These are phyloP conservation scores for Peromyscus maniculatus DNA, from an alignment of 2,113 vertebrate genomes.

Conservation along the genomic window DNA sequence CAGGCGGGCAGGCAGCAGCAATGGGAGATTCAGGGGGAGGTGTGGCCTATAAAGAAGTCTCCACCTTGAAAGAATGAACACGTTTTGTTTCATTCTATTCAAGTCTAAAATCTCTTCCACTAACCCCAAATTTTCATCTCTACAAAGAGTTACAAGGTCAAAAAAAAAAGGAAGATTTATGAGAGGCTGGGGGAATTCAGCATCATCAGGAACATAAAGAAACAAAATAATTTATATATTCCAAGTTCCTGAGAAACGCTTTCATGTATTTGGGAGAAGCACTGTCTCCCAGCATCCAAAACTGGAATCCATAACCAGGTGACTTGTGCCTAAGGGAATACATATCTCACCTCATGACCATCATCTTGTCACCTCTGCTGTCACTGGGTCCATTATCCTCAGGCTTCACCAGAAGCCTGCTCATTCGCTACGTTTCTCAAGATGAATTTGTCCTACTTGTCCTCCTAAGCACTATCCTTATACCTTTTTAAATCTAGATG, in stretches of 20 bases:
- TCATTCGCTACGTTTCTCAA: neutral
- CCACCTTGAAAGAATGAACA: neutral
- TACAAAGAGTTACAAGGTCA: neutral
- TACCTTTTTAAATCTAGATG: neutral
- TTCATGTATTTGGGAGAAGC: neutral
- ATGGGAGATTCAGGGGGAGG: neutral
- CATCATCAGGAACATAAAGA: neutral
- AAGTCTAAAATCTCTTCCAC: neutral
- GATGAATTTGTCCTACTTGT: rapidly evolving
- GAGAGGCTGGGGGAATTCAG: neutral
- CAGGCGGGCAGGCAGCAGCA: neutral
- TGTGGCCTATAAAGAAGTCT: neutral
- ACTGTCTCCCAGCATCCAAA: neutral
- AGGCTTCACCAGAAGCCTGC: neutral
- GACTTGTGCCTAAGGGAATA: too few relatives aligned
- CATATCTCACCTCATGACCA: neutral
- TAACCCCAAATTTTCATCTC: neutral
- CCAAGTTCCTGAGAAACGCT: neutral
- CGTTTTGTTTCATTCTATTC: neutral
- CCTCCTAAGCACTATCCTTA: neutral
- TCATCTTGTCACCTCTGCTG: neutral
- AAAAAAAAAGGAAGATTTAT: neutral
- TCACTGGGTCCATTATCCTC: rapidly evolving
- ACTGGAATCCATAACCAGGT: neutral
- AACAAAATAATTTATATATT: neutral